Percentiles rank a stretch among this genome's conserved stretches.
phyloP scores from a whole-genome alignment of 2,113 vertebrate genomes.

The Otocyon megalotis region DNA sequence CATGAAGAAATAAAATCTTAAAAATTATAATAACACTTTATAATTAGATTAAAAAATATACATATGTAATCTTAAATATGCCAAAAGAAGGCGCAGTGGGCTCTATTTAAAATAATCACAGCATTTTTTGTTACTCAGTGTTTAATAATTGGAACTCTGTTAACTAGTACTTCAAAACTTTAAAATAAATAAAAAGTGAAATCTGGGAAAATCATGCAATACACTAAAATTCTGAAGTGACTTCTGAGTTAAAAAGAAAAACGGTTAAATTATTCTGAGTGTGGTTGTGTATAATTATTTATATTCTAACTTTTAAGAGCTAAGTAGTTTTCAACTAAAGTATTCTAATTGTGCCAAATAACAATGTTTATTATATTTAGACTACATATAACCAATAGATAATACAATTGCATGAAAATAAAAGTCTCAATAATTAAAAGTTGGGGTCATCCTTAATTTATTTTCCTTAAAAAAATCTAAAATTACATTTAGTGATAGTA shows the following conservation, averaged over 20 bases:
- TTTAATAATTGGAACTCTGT: slow-evolving; percentile 34
- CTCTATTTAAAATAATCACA: slow-evolving; percentile 33
- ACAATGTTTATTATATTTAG: slow-evolving; percentile 15
- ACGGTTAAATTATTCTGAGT: neutral
- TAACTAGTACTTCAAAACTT: neutral
- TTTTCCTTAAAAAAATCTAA: slow-evolving; percentile 47
- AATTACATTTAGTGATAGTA: neutral
- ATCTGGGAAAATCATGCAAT: slow-evolving; percentile 3
- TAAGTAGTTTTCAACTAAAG: slow-evolving; percentile 30
- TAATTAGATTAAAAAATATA: neutral
- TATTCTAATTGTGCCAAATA: slow-evolving; percentile 29
- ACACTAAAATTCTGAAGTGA: slow-evolving; percentile 49
- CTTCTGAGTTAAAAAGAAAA: slow-evolving; percentile 12
- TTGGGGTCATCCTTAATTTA: neutral
- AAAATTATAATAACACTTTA: neutral
- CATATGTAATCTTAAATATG: slow-evolving; percentile 6
- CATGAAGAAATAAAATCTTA: too few relatives aligned
- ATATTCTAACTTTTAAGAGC: slow-evolving; percentile 11
- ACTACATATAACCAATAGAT: neutral
- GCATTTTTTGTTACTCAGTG: neutral
- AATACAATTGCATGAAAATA: neutral
- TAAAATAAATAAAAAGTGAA: slow-evolving; percentile 42
- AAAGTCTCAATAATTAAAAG: slow-evolving; percentile 46
- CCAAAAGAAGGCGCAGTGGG: neutral
- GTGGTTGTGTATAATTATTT: neutral